Base-by-base conservation (phyloP, 2,888 invertebrate genomes). In the Amphipoea lucens region DNA sequence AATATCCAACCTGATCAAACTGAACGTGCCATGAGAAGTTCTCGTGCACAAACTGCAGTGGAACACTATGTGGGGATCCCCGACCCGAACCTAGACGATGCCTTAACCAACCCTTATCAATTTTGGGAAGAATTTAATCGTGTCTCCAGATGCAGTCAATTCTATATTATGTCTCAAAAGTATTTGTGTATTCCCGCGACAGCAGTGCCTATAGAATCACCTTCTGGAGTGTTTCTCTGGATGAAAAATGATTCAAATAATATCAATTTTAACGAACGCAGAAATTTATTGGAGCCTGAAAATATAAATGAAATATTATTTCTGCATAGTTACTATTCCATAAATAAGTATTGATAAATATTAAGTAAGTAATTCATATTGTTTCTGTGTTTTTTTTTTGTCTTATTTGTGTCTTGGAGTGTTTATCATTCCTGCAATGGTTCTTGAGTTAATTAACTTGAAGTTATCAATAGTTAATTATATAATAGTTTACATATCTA, bases 231-330 rank as follows among this genome's bases (percentile, higher is more conserved):
- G 14, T 71, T 42, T 71, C 36, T 54, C n/a, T 54, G 57, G 71
- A 57, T 57, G 69, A 36, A 14, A 70, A 51, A 70, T 51, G 69
- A 51, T 51, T 70, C 51, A 23, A 70, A 42, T 17, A 20, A 57
- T 12, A 71, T 57, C 12, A 57, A 42, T 71, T 71, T 71, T 71
- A 40, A 57, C n/a, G 71, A 71, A 57, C 57, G 57, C 5, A 42
- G 71, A 71, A 71, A 71, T 57, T 71, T 71, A 57, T 57, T 71
- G n/a, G 71, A 71, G n/a, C 57, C 40, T 42, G 57, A 71, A 42
- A n/a, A n/a, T 71, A 71, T 71, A n/a, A 57, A 71, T 60, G 71
- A 57, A 71, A 71, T 71, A 42, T 71, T 71, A 57, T 71, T 71
- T 71, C 54, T 71, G 57, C 71, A 71, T 71, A 71, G 71, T n/a